Evolutionary conservation across 2,888 invertebrate species (phyloP).

Genomic region (Watsonalla binaria): DNA sequence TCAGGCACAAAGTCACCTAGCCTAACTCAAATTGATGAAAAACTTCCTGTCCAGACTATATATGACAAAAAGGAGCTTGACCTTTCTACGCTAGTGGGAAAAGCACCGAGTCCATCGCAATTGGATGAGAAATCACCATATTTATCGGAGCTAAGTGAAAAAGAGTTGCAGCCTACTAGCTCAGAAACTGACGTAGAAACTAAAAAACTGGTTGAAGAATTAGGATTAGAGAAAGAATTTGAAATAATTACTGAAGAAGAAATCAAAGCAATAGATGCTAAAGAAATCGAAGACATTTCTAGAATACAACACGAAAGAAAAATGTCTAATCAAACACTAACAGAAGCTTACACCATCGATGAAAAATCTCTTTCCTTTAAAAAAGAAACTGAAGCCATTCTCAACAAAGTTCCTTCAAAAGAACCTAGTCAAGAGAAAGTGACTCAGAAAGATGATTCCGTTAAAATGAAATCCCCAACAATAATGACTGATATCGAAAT

Average conservation of each 20-base stretch:
- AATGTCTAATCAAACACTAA: constrained; percentile 8
- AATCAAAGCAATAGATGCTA: neutral
- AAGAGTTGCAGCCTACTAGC: neutral
- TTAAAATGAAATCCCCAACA: constrained; percentile 14
- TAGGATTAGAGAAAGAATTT: neutral
- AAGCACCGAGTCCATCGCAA: constrained; percentile 4
- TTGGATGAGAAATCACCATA: constrained; percentile 2
- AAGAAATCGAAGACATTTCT: neutral
- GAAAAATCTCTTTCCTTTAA: constrained; percentile 23
- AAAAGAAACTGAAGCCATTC: constrained; percentile 34
- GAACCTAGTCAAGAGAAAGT: constrained; percentile 44
- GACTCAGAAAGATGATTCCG: constrained; percentile 17
- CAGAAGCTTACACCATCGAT: constrained; percentile 35
- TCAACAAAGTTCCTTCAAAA: constrained; percentile 44
- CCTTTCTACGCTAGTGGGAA: neutral
- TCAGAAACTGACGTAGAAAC: too few species aligned
- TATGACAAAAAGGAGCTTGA: neutral
- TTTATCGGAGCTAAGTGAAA: neutral
- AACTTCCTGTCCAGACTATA: neutral
- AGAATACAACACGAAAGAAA: too few species aligned
- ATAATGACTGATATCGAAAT: constrained; percentile 16
- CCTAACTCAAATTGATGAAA: constrained; percentile 4
- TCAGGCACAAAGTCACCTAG: neutral
- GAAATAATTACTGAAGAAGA: neutral
- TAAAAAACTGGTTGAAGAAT: too few species aligned